phyloP scores from a whole-genome alignment of 2,888 invertebrate genomes.

The Chaitophorus viminalis region DNA sequence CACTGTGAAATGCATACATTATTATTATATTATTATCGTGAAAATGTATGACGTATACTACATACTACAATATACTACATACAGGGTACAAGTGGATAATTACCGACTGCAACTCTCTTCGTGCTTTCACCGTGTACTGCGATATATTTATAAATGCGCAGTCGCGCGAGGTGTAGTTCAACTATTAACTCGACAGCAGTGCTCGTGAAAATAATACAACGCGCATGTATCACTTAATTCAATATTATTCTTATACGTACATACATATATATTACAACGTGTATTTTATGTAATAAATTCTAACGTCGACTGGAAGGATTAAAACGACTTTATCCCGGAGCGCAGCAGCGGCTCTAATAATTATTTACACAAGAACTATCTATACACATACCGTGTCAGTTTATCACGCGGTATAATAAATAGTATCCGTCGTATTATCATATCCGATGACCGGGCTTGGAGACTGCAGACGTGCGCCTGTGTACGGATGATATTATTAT shows the following conservation, averaged over 20 bases:
- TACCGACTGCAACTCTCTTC: neutral
- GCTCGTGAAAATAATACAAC: neutral
- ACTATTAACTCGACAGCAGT: neutral
- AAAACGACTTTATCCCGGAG: neutral
- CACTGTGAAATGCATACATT: constrained; percentile 32
- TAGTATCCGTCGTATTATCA: no score
- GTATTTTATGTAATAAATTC: neutral
- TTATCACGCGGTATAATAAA: no score
- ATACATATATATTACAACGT: neutral
- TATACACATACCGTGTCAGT: neutral
- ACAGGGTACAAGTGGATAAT: neutral
- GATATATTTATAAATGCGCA: neutral
- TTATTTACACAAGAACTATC: neutral
- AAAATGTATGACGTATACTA: neutral
- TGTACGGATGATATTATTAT: no score
- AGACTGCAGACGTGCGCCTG: no score
- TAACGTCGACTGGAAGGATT: neutral
- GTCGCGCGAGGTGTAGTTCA: neutral
- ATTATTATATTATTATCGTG: neutral
- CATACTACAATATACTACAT: no score
- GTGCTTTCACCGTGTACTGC: neutral
- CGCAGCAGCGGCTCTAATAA: neutral
- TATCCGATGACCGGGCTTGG: no score
- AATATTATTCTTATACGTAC: neutral
- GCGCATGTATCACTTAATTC: neutral